These are phyloP conservation scores for Drosophila nigrodunni DNA, from an alignment of 1,140 invertebrate genomes.

Conservation along the genomic window DNA sequence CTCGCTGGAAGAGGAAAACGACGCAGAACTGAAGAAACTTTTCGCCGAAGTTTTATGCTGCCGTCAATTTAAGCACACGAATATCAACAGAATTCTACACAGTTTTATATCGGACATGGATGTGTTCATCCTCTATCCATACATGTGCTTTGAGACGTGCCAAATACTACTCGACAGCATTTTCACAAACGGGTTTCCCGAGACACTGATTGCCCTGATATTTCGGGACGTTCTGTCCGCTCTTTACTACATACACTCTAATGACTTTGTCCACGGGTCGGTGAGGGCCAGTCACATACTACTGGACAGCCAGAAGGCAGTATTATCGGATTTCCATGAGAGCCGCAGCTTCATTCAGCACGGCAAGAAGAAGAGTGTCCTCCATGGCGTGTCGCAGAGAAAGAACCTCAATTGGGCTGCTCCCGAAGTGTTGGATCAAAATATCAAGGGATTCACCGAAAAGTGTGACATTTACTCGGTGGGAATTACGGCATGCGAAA, in stretches of 20 bases:
- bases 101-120: slow-evolving; percentile 90
- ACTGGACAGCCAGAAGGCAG: slow-evolving; percentile 72
- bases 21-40: slow-evolving; percentile 88
- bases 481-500: slow-evolving; percentile 94
- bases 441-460: slow-evolving; percentile 94
- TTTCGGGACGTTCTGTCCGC: slow-evolving; percentile 91
- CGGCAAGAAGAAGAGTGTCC: slow-evolving; percentile 88
- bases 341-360: slow-evolving; percentile 89
- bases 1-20: slow-evolving; percentile 89
- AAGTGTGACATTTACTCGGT: slow-evolving; percentile 96
- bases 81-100: slow-evolving; percentile 90
- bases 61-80: slow-evolving; percentile 91
- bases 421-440: slow-evolving; percentile 96
- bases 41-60: slow-evolving; percentile 91
- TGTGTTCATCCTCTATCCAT: slow-evolving; percentile 91
- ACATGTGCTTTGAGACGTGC: slow-evolving; percentile 93
- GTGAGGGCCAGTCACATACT: slow-evolving; percentile 94
- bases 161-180: slow-evolving; percentile 91
- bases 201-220: slow-evolving; percentile 92
- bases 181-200: slow-evolving; percentile 90
- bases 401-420: slow-evolving; percentile 94
- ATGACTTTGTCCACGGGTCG: slow-evolving; percentile 94
- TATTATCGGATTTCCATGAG: slow-evolving; percentile 91
- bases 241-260: slow-evolving; percentile 93
- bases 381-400: slow-evolving; percentile 91